Base-by-base conservation (phyloP, 2,888 invertebrate genomes). In the Candidula unifasciata region DNA sequence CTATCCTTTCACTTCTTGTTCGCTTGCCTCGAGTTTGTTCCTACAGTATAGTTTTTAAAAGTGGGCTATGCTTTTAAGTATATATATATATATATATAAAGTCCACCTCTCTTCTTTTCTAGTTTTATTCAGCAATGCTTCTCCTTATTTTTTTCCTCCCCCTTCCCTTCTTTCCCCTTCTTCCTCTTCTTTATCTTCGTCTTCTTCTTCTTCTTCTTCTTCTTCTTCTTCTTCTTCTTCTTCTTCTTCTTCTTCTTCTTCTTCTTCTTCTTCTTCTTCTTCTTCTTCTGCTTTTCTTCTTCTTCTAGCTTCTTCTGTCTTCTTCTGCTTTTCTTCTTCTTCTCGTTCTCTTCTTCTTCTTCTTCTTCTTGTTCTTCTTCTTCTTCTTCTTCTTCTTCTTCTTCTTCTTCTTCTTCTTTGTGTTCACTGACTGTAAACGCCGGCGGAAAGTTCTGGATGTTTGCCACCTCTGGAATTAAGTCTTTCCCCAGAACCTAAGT, bases 361-460 rank as follows among this genome's bases (percentile, higher is more conserved):
- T 24, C 60, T 60, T 24, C 60, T 60, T 24, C 60, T 60, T 60
- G 18, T 60, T 24, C 60, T 60, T 24, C 71, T 71, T n/a, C 71
- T 71, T n/a, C 71, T 71, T n/a, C 71, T 71, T n/a, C 71, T 71
- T n/a, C 71, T 71, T n/a, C 71, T 71, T 33, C 71, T 71, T n/a
- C 71, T 71, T n/a, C 71, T 71, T n/a, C 71, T 71, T n/a, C 71
- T 71, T n/a, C 71, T 71, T 33, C 71, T 71, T n/a, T 30, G 18
- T n/a, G 18, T 71, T n/a, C 71, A n/a, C n/a, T n/a, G n/a, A n/a
- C n/a, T n/a, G n/a, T n/a, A n/a, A n/a, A n/a, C n/a, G n/a, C n/a
- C n/a, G n/a, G n/a, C n/a, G n/a, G n/a, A n/a, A n/a, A n/a, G n/a
- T n/a, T n/a, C n/a, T n/a, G n/a, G n/a, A n/a, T n/a, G n/a, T n/a